A percentile compares a stretch with the other conserved stretches of the same genome.
These are phyloP conservation scores for Mesitornis unicolor DNA, from an alignment of 2,113 vertebrate species.

Conservation along the genomic window DNA sequence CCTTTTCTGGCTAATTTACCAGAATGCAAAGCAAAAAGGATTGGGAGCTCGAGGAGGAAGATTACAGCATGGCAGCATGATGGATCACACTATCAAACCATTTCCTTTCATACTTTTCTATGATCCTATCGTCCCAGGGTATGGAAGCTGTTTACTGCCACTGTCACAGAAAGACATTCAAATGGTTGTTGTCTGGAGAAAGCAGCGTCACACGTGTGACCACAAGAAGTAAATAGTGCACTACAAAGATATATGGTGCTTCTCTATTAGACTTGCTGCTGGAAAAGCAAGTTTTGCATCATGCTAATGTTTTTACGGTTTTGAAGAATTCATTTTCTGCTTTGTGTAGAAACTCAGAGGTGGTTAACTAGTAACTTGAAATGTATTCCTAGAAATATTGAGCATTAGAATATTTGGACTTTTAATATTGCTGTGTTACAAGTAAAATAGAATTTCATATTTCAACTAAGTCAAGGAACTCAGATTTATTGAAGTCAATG, in stretches of 20 bases:
- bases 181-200: neutral
- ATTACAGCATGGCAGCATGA: neutral
- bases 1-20: neutral
- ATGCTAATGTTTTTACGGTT: slow-evolving; percentile 34
- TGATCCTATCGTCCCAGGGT: neutral
- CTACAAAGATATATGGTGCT: slow-evolving; percentile 67
- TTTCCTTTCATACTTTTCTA: neutral
- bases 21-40: neutral
- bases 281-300: slow-evolving; percentile 72
- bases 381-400: slow-evolving; percentile 55
- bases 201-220: neutral
- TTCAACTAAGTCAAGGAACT: slow-evolving; percentile 7
- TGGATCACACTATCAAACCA: neutral
- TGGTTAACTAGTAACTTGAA: slow-evolving; percentile 70
- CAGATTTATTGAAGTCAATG: neutral
- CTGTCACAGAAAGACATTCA: neutral
- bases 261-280: slow-evolving; percentile 72
- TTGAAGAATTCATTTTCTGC: slow-evolving; percentile 56
- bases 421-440: slow-evolving; percentile 20
- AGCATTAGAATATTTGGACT: slow-evolving; percentile 5
- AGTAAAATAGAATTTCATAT: slow-evolving; percentile 35
- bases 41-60: neutral
- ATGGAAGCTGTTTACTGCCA: neutral
- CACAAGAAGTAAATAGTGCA: slow-evolving; percentile 33
- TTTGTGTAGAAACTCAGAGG: slow-evolving; percentile 57